Conservation (phyloP, 2,888 invertebrate genomes). For the Tineola bisselliella region DNA sequence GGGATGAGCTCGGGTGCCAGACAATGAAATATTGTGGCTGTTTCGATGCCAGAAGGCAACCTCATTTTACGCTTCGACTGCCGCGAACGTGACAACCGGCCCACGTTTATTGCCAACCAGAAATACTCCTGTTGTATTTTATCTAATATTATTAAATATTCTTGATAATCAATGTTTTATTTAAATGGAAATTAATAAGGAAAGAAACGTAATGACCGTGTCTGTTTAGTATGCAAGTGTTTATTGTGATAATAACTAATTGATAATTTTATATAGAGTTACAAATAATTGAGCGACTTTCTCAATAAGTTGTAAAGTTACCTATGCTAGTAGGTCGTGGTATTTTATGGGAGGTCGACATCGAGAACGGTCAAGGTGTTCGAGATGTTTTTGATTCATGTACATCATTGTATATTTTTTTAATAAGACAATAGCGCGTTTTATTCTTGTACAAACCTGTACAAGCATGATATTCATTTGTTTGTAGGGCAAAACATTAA, state of each 20-base stretch:
- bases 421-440: background rate
- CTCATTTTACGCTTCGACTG: slow-evolving; percentile 34
- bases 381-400: background rate
- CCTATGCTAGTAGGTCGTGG: background rate
- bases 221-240: too few species aligned
- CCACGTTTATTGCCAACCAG: slow-evolving; percentile 30
- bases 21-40: slow-evolving; percentile 35
- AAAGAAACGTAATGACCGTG: too few species aligned
- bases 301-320: background rate
- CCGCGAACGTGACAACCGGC: slow-evolving; percentile 17
- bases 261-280: background rate
- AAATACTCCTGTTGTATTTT: slow-evolving; percentile 22
- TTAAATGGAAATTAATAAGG: too few species aligned
- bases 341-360: background rate
- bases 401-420: background rate
- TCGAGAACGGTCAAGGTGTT: background rate
- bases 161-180: too few species aligned
- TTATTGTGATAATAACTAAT: too few species aligned
- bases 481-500: too few species aligned
- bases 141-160: background rate
- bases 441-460: too few species aligned
- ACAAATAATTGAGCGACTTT: background rate
- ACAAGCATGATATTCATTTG: too few species aligned
- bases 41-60: slow-evolving; percentile 27
- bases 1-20: slow-evolving; percentile 14